A percentile compares a stretch with the other conserved stretches of the same genome.
Evolutionary conservation across 2,888 invertebrate species (phyloP).

Genomic region (Caenorhabditis macrosperma): DNA sequence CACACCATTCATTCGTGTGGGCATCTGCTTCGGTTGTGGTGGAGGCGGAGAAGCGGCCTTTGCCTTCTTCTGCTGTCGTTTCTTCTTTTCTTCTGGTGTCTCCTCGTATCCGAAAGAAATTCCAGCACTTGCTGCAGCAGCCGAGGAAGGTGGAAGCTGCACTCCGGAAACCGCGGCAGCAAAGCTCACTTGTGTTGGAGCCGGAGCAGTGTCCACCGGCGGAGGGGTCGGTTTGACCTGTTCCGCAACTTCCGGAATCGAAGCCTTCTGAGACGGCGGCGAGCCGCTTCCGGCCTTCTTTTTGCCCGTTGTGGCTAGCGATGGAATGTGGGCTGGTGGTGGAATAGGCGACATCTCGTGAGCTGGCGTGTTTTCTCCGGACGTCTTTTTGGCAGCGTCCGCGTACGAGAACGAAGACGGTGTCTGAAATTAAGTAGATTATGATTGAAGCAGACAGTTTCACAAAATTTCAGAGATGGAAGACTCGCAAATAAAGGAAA

Average conservation of each 20-base stretch:
- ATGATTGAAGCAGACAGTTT: no score
- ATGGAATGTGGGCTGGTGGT: neutral
- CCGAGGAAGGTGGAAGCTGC: slow-evolving; percentile 30
- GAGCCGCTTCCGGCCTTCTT: neutral
- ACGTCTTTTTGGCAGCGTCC: slow-evolving; percentile 61
- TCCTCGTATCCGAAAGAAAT: slow-evolving; percentile 48
- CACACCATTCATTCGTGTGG: no score
- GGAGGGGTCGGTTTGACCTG: neutral
- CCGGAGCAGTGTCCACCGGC: neutral
- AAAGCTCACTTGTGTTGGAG: neutral
- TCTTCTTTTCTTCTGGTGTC: slow-evolving; percentile 28
- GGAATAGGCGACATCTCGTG: slow-evolving; percentile 44
- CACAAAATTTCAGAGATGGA: no score
- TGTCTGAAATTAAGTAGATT: slow-evolving; percentile 8
- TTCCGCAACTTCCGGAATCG: neutral
- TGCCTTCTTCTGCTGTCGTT: slow-evolving; percentile 7
- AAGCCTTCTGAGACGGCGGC: neutral
- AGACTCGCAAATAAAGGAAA: no score
- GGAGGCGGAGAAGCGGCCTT: neutral
- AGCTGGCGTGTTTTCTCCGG: slow-evolving; percentile 46
- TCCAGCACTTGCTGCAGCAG: slow-evolving; percentile 1
- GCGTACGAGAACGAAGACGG: slow-evolving; percentile 57
- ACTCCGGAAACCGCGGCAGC: slow-evolving; percentile 13
- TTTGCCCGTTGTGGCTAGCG: neutral
- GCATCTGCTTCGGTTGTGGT: neutral